These are phyloP conservation scores for Euglossa dilemma DNA, from an alignment of 1,140 invertebrate species.

Conservation along the genomic window DNA sequence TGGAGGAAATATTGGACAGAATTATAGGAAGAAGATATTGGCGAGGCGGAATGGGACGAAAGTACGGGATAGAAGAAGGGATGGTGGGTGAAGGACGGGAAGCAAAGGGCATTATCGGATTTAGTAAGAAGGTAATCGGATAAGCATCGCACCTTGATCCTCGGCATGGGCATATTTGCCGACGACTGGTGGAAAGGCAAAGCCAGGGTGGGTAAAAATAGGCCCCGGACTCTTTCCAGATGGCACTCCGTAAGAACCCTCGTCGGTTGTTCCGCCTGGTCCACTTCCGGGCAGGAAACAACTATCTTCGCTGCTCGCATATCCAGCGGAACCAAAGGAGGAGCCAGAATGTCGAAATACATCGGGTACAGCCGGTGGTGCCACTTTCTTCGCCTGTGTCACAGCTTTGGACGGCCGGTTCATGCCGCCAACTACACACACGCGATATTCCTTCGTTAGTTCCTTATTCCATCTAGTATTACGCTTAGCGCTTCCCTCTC, in stretches of 20 bases:
- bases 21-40: too few relatives aligned
- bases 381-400: constrained; percentile 91
- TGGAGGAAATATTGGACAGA: too few relatives aligned
- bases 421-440: constrained; percentile 89
- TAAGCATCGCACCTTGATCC: constrained; percentile 83
- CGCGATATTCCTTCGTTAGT: background rate
- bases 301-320: constrained; percentile 89
- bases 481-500: background rate
- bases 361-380: constrained; percentile 91
- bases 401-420: constrained; percentile 89
- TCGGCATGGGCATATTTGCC: constrained; percentile 83
- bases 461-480: background rate
- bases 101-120: background rate
- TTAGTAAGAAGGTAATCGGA: background rate
- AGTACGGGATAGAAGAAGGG: background rate
- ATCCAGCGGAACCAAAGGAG: constrained; percentile 88
- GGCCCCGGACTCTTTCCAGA: constrained; percentile 83
- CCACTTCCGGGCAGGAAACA: constrained; percentile 82
- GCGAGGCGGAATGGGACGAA: too few relatives aligned
- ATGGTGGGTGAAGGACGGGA: background rate
- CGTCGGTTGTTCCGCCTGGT: constrained; percentile 71
- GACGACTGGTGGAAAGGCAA: constrained; percentile 82
- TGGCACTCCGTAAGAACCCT: constrained; percentile 80
- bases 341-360: constrained; percentile 89
- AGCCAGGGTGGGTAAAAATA: constrained; percentile 83